phyloP scores from a whole-genome alignment of 2,113 vertebrate genomes.

The Paratilapia polleni region DNA sequence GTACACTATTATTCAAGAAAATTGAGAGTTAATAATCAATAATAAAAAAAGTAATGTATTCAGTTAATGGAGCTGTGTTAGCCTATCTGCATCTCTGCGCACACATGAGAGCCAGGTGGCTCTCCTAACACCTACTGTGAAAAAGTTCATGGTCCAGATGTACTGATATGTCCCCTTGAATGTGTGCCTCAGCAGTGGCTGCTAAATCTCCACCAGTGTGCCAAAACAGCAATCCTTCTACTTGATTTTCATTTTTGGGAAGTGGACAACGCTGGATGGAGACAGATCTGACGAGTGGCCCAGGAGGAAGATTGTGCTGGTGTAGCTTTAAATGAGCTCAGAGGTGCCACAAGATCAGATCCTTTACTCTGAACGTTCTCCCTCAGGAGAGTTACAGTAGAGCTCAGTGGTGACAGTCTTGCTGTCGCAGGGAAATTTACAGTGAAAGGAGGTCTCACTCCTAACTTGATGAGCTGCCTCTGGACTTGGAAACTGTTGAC shows the following conservation, averaged over 20 bases:
- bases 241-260: no score
- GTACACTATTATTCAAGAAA: background rate
- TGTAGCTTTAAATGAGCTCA: background rate
- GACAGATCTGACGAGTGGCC: no score
- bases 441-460: background rate
- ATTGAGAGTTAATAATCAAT: background rate
- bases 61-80: background rate
- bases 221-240: no score
- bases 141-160: background rate
- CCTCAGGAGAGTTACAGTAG: background rate
- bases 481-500: background rate
- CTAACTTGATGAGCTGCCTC: background rate
- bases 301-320: no score
- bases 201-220: no score
- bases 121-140: no score
- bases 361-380: no score
- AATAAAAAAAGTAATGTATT: no score
- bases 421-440: background rate
- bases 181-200: no score
- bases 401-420: background rate
- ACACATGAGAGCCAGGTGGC: background rate
- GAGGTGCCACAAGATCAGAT: background rate
- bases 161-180: no score
- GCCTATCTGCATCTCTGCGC: background rate
- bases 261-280: no score